phyloP scores from a whole-genome alignment of 2,113 vertebrate genomes.

The Hydrochoerus hydrochaeris region DNA sequence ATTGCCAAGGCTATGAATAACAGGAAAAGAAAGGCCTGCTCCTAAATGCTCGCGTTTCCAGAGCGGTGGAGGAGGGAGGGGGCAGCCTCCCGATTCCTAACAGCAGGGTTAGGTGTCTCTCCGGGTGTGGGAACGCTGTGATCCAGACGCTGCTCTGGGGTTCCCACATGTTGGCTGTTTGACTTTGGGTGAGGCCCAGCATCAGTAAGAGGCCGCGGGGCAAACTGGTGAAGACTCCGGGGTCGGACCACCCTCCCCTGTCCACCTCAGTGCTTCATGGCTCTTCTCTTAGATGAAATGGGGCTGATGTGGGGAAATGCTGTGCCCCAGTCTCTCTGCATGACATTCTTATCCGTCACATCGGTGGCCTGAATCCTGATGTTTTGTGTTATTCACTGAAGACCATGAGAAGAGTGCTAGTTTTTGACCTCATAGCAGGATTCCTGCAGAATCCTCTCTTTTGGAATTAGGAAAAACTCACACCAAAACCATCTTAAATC shows the following conservation, averaged over 20 bases:
- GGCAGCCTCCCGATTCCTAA: too few species aligned
- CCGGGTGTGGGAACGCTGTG: fast-evolving
- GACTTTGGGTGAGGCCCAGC: not conserved
- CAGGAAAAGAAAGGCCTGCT: not conserved
- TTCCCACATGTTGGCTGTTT: not conserved
- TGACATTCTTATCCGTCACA: not conserved
- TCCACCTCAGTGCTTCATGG: fast-evolving
- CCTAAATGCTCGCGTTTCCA: not conserved
- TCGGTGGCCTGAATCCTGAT: not conserved
- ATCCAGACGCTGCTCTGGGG: too few species aligned
- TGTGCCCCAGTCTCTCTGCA: not conserved
- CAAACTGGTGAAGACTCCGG: not conserved
- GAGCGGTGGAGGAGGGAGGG: not conserved
- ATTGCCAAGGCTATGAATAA: not conserved
- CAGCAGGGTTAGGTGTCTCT: too few species aligned
- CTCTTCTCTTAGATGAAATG: not conserved
- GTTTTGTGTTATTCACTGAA: not conserved
- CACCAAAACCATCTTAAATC: not conserved
- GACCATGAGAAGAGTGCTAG: not conserved
- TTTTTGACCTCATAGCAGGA: not conserved
- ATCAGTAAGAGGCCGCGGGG: fast-evolving
- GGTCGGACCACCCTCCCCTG: fast-evolving
- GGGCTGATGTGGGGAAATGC: not conserved
- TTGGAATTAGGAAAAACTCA: not conserved
- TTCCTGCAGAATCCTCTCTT: not conserved